phyloP scores from a whole-genome alignment of 2,888 invertebrate genomes.

The Ophioninae sp. region DNA sequence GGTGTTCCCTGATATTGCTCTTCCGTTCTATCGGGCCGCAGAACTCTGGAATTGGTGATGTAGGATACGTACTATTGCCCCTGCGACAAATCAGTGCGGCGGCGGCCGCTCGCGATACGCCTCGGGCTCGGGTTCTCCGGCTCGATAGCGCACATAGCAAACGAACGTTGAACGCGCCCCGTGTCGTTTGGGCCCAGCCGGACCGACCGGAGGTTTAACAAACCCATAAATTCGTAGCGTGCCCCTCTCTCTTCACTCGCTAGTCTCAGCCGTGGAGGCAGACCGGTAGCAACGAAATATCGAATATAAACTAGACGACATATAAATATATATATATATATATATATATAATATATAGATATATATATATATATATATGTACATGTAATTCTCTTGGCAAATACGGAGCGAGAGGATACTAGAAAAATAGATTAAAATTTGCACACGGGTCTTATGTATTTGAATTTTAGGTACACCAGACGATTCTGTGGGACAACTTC shows the following conservation, averaged over 20 bases:
- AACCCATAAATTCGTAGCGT: conserved; percentile 68
- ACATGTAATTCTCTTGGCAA: background rate
- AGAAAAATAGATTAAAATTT: conserved; percentile 6
- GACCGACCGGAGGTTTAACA: conserved; percentile 64
- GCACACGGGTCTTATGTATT: too few relatives aligned
- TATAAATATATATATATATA: conserved; percentile 2
- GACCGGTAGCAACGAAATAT: conserved; percentile 47
- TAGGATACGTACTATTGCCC: conserved; percentile 47
- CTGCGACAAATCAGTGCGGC: conserved; percentile 65
- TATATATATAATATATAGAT: conserved; percentile 6
- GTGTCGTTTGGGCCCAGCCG: conserved; percentile 36
- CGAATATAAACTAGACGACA: conserved; percentile 50
- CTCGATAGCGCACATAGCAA: conserved; percentile 50
- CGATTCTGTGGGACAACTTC: too few relatives aligned
- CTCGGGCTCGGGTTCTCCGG: conserved; percentile 55
- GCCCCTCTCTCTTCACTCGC: conserved; percentile 53
- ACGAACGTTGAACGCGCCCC: conserved; percentile 57
- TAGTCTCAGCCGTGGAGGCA: conserved; percentile 6
- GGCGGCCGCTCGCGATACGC: conserved; percentile 51
- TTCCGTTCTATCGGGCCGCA: conserved; percentile 51
- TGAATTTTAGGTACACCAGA: too few relatives aligned
- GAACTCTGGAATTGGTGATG: conserved; percentile 34
- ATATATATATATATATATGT: conserved; percentile 1
- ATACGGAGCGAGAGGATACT: conserved; percentile 2
- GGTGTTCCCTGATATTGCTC: conserved; percentile 14